Base-by-base conservation (phyloP, 2,113 vertebrate genomes). In the Accipiter cooperii region DNA sequence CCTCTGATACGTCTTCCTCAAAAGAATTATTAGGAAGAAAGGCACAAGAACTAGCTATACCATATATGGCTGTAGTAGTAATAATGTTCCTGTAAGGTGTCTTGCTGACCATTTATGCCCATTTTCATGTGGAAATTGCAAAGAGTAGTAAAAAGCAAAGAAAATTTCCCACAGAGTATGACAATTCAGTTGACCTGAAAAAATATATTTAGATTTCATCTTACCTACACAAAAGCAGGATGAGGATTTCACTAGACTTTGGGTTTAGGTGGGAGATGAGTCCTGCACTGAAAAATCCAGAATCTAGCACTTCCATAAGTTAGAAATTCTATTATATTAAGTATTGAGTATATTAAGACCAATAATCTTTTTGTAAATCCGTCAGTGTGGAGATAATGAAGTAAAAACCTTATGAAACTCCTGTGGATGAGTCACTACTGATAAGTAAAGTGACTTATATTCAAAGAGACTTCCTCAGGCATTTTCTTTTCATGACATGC, bases 401-500 rank as follows among this genome's bases (percentile, higher is more conserved):
- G 36, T 22, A 81, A 96, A 94, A 92, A 40, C 26, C 26, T 89
- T 42, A 12, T 34, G n/a, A 75, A 95, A 82, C 38, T 85, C 25
- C 40, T 65, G 31, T 71, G 61, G 21, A 21, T 84, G 57, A 94
- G 64, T 91, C 88, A 95, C 47, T 91, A 60, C 29, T 38, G n/a
- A 29, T 47, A 86, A 70, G 60, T 74, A 58, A 86, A 95, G 47
- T 61, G 44, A 68, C 31, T 94, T 90, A 26, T 87, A 68, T 61
- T 89, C 76, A 74, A 38, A 94, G 42, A 86, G 42, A 78, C 29
- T 92, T 93, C 64, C 90, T 89, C 52, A 64, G 92, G 80, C 89
- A 49, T 90, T 96, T 92, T 93, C n/a, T 66, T 92, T 92, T 86
- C 76, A 51, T 95, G 60, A 84, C 69, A 71, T 36, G 25, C 21